Evolutionary conservation across 1,140 invertebrate species (phyloP), one percentile per base, ranked within the genome.

Genomic region (Drosophila chauvacae): DNA sequence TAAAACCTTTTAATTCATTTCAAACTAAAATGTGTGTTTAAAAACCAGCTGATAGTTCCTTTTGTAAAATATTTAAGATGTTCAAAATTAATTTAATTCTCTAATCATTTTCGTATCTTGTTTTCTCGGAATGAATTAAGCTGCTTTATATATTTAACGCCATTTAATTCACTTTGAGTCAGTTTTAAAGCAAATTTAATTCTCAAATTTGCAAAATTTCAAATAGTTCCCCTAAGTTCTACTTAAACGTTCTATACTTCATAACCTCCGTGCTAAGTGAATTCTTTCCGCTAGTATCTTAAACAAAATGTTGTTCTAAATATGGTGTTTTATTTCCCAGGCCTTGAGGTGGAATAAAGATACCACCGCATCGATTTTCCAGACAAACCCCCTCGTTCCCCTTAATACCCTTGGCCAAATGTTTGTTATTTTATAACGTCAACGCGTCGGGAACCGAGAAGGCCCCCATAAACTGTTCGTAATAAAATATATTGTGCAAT

Each of bases 401-500:
- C 30, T 33, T 14, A 26, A 45, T 13, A 35, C 39, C 20, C 57
- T 45, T 30, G 14, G 56, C 55, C 55, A 11, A 50, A 26, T 65
- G 56, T 66, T 75, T 75, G 73, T 75, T 77, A 55, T 66, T 77
- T 77, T 66, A 77, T 57, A 69, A 68, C 63, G 47, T 20, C n/a
- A 59, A 65, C 57, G 69, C 48, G 65, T 37, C 47, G 64, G 53
- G 14, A 28, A 57, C 44, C 53, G 56, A 66, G 56, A 51, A 69
- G 35, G 63, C 41, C 39, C n/a, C 30, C 73, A 77, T 70, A 77
- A 77, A 77, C 45, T 70, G 75, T 77, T 77, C 18, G 64, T 57
- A 76, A 82, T 79, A 87, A 82, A 82, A 72, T 87, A 85, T 85
- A 80, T 77, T 66, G 71, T 74, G 44, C 69, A 71, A 59, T 72